Conservation (phyloP, 2,888 invertebrate genomes). For the Bedellia somnulentella region DNA sequence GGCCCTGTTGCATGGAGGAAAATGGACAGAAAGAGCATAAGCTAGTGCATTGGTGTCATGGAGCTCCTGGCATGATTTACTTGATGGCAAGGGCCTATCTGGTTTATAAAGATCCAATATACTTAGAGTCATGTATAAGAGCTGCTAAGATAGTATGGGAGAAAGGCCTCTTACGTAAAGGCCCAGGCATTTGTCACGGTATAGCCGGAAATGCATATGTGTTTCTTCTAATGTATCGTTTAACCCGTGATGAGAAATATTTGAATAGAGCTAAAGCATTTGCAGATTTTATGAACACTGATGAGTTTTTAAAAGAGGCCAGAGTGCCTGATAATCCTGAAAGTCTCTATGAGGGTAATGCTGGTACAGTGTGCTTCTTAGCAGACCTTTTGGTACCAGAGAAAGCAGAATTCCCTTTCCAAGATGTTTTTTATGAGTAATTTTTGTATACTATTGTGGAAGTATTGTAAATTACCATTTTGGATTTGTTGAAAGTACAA, state of each 20-base stretch:
- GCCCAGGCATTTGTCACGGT: slow-evolving; percentile 90
- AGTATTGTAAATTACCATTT: not conserved
- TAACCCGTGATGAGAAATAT: slow-evolving; percentile 72
- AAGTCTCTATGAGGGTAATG: slow-evolving; percentile 84
- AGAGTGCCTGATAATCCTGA: slow-evolving; percentile 79
- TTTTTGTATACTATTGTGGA: not conserved
- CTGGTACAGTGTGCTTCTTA: slow-evolving; percentile 83
- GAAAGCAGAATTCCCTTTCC: slow-evolving; percentile 80
- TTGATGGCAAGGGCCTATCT: slow-evolving; percentile 80
- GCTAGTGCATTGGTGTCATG: slow-evolving; percentile 90
- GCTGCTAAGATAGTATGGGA: slow-evolving; percentile 81
- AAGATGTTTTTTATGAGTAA: slow-evolving; percentile 69
- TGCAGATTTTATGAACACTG: slow-evolving; percentile 71
- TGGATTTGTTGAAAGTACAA: too few relatives aligned
- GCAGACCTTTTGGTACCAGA: slow-evolving; percentile 74
- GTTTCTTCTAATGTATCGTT: slow-evolving; percentile 72
- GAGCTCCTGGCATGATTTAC: slow-evolving; percentile 81
- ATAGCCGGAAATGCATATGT: slow-evolving; percentile 82
- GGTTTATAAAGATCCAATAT: slow-evolving; percentile 72
- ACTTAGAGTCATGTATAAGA: slow-evolving; percentile 66
- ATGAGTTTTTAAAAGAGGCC: slow-evolving; percentile 67
- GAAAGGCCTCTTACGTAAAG: slow-evolving; percentile 81
- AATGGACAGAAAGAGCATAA: slow-evolving; percentile 63
- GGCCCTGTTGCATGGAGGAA: slow-evolving; percentile 76
- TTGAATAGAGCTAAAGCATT: slow-evolving; percentile 75